These are phyloP conservation scores for Tetraodon nigroviridis DNA, from an alignment of 2,113 vertebrate species.

Conservation along the genomic window DNA sequence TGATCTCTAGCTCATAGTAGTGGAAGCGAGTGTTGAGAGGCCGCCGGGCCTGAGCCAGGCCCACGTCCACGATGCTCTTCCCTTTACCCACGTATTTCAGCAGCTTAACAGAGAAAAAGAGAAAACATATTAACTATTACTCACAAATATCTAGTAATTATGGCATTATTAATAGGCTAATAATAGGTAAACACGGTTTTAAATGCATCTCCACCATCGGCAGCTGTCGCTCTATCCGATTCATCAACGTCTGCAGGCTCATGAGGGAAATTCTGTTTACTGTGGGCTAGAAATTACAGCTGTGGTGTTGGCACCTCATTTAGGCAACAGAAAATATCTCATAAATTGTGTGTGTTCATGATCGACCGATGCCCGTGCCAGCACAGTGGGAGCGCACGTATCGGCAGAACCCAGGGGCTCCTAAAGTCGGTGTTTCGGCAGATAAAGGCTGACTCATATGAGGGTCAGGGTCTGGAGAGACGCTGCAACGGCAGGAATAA, in stretches of 20 bases:
- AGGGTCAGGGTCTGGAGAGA: background rate
- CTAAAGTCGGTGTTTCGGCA: background rate
- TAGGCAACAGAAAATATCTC: background rate
- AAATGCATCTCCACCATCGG: too few relatives aligned
- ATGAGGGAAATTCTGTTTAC: too few relatives aligned
- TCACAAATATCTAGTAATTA: too few relatives aligned
- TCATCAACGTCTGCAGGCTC: too few relatives aligned
- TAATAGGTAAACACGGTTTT: too few relatives aligned
- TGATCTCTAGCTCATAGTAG: conserved; percentile 92
- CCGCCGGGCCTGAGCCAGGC: conserved; percentile 88
- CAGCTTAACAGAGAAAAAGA: too few relatives aligned
- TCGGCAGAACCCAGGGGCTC: too few relatives aligned
- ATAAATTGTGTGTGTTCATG: too few relatives aligned
- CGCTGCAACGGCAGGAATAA: background rate
- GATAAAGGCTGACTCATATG: background rate
- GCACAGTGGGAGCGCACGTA: too few relatives aligned
- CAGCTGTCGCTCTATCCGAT: too few relatives aligned
- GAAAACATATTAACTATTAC: background rate
- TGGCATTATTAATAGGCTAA: too few relatives aligned
- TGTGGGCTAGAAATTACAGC: background rate
- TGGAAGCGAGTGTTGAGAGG: conserved; percentile 87
- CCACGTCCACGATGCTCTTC: conserved; percentile 90
- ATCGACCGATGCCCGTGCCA: too few relatives aligned
- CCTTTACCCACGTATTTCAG: conserved; percentile 87
- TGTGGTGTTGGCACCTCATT: background rate